Percentiles rank a stretch among this genome's conserved stretches.
Evolutionary conservation across 2,888 invertebrate species (phyloP).

Genomic region (Mesorhabditis spiculigera): DNA sequence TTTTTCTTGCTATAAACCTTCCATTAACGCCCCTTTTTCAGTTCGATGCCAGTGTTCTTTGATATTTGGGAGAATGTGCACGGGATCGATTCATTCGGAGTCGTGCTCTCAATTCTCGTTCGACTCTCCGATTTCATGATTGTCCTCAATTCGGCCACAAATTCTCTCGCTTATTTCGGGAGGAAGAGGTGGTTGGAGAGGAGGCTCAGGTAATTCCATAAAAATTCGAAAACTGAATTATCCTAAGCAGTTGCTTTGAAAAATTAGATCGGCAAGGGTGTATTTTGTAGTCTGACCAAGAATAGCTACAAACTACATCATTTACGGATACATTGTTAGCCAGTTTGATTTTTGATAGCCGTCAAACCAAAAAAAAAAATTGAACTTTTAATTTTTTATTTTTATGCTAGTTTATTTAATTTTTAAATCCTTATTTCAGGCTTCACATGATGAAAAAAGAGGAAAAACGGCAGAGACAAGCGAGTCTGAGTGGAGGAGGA

Average conservation of each 20-base stretch:
- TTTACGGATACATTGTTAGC: too few species aligned
- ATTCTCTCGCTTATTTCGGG: constrained; percentile 55
- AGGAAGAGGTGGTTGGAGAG: constrained; percentile 26
- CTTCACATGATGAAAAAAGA: constrained; percentile 41
- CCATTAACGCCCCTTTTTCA: constrained; percentile 18
- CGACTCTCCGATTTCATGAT: constrained; percentile 54
- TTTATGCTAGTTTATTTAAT: constrained; percentile 23
- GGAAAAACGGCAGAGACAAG: constrained; percentile 31
- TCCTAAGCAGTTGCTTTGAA: too few species aligned
- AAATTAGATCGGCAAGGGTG: too few species aligned
- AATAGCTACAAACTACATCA: too few species aligned
- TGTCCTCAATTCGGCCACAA: constrained; percentile 55
- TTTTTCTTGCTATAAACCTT: too few species aligned
- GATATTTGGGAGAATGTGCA: constrained; percentile 53
- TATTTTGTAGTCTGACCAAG: too few species aligned
- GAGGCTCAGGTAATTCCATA: not conserved
- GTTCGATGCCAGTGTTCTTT: constrained; percentile 55
- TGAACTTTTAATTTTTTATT: not conserved
- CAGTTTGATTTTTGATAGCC: too few species aligned
- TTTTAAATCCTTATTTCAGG: constrained; percentile 28
- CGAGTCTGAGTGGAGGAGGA: not conserved
- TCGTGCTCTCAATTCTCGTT: constrained; percentile 47
- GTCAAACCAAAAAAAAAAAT: not conserved
- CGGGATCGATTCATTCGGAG: constrained; percentile 54
- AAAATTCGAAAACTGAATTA: too few species aligned